phyloP scores from a whole-genome alignment of 23 tunicate species.

The Corella eumyota region DNA sequence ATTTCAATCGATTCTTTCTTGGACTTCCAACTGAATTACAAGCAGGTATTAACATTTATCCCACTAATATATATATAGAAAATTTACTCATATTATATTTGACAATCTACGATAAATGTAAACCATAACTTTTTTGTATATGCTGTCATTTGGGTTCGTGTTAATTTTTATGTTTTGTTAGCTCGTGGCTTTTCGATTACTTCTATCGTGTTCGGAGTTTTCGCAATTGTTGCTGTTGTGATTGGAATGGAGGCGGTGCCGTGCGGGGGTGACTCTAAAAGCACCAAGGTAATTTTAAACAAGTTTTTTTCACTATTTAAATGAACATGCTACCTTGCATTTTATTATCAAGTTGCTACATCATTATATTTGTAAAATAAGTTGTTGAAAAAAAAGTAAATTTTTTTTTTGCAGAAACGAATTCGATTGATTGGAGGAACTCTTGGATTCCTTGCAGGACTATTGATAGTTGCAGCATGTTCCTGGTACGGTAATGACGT shows the following conservation, averaged over 20 bases:
- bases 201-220: slow-evolving; percentile 28
- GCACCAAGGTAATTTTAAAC: slow-evolving; percentile 20
- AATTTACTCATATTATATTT: no score
- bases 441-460: slow-evolving; percentile 21
- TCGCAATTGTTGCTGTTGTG: slow-evolving; percentile 16
- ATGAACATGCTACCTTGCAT: background rate
- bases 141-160: no score
- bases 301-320: background rate
- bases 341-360: no score
- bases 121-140: no score
- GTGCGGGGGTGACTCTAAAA: slow-evolving; percentile 53
- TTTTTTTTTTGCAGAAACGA: slow-evolving; percentile 23
- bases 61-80: no score
- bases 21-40: slow-evolving; percentile 35
- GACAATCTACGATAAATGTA: no score
- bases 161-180: no score
- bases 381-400: background rate
- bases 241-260: slow-evolving; percentile 76
- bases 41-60: no score
- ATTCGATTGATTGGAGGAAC: slow-evolving; percentile 54
- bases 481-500: slow-evolving; percentile 83
- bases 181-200: slow-evolving; percentile 73
- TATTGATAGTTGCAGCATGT: slow-evolving; percentile 52
- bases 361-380: no score
- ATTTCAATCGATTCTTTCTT: slow-evolving; percentile 45